A percentile compares a stretch with the other conserved stretches of the same genome.
Evolutionary conservation across 2,888 invertebrate species (phyloP).

Genomic region (Chymomyza amoena): DNA sequence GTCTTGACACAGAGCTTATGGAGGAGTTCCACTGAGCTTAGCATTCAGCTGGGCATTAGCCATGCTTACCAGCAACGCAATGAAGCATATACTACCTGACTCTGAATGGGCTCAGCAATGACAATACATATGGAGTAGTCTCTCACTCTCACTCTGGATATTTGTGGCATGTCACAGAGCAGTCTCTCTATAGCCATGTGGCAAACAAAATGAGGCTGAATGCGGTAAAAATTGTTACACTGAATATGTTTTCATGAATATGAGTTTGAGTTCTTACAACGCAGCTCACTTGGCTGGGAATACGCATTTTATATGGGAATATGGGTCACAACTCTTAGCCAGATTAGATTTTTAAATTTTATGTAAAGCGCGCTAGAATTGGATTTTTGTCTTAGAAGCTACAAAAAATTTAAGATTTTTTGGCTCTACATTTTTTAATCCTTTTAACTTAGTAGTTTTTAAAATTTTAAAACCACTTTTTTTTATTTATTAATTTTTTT

Average conservation of each 20-base stretch:
- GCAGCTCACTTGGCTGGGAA: background rate
- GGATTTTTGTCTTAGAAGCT: background rate
- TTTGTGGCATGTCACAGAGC: background rate
- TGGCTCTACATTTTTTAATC: background rate
- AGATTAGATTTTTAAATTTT: background rate
- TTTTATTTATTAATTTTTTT: no score
- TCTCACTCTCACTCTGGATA: background rate
- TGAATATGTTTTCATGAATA: background rate
- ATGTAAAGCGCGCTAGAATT: background rate
- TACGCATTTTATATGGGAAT: background rate
- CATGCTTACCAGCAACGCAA: slow-evolving; percentile 43
- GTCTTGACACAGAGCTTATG: slow-evolving; percentile 7
- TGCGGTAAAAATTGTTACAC: background rate
- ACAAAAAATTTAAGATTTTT: background rate
- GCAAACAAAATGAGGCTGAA: background rate
- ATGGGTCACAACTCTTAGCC: background rate
- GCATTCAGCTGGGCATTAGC: slow-evolving; percentile 47
- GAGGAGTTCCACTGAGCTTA: slow-evolving; percentile 42
- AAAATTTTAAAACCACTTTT: no score
- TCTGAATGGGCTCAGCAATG: slow-evolving; percentile 11
- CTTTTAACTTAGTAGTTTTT: no score
- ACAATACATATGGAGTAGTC: background rate
- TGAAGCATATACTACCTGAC: slow-evolving; percentile 45
- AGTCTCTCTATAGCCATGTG: background rate
- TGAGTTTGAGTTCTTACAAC: background rate